Evolutionary conservation across 2,113 vertebrate species (phyloP), one percentile per base, ranked within the genome.

Genomic region (Podarcis muralis): DNA sequence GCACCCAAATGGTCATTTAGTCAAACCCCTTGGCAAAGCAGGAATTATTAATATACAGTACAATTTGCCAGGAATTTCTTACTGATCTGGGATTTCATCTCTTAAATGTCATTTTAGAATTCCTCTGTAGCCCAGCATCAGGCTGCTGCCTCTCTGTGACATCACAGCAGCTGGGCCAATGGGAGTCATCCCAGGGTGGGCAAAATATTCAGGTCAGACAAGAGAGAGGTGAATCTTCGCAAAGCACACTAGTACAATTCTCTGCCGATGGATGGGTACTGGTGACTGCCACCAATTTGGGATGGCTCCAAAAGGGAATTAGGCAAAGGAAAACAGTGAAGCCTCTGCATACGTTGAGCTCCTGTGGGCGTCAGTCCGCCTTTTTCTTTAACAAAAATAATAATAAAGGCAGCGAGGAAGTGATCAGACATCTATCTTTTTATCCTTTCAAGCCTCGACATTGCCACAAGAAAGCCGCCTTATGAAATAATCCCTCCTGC

Each of bases 381-480:
- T 53, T 53, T 53, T 53, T 2, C 48, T 69, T 27, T 87, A 91
- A 62, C 5, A 62, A 62, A 4, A 62, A 62, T 53, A 53, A 53
- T 53, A 53, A 53, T 53, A 62, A 62, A 90, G 81, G 90, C 94
- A 94, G 93, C 92, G 5, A 15, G 37, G 40, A 18, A 83, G 25
- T 15, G 1, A 48, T 94, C 91, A 95, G 94, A 94, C 85, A 90
- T 83, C 72, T 81, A 92, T 92, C 89, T 91, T 91, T 93, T 93
- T 91, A 92, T 92, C 91, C 93, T 88, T 93, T 88, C 93, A 94
- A 94, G 91, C 88, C 91, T 91, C 57, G 92, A 93, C 92, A 92
- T 90, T 83, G 91, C 90, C 91, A 92, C 95, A 89, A 90, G 87
- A 74, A 83, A 66, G 37, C 37, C 89, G 83, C 93, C 89, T 91